These are phyloP conservation scores for Ceyx erithaca DNA, from an alignment of 2,797 vertebrate genomes.

Conservation along the genomic window DNA sequence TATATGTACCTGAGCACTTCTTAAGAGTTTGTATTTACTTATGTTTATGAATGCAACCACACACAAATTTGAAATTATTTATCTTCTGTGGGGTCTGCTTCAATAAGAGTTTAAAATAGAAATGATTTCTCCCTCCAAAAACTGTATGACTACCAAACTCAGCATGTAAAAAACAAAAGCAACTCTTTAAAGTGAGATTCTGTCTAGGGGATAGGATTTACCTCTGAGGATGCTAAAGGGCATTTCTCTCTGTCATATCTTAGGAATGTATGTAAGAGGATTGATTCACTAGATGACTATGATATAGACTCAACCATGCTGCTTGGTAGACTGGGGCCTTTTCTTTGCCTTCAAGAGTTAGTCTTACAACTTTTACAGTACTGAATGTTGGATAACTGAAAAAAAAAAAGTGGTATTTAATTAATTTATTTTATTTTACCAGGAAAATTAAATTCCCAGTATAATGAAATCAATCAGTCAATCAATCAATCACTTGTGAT, in stretches of 20 bases:
- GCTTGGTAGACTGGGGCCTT: not conserved
- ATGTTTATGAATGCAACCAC: not conserved
- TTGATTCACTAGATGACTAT: not conserved
- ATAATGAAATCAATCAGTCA: not conserved
- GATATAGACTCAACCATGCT: not conserved
- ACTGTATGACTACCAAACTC: not conserved
- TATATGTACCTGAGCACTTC: not conserved
- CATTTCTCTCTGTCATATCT: not conserved
- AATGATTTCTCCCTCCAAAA: not conserved
- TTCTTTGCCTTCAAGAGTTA: not conserved
- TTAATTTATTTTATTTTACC: not conserved
- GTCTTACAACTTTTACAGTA: not conserved
- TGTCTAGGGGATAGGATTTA: not conserved
- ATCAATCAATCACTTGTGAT: not conserved
- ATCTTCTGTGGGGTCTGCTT: not conserved
- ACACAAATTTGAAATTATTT: not conserved
- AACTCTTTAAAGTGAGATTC: not conserved
- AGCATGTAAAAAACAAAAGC: not conserved
- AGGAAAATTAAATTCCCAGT: not conserved
- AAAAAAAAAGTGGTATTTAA: not conserved
- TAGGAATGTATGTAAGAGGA: not conserved
- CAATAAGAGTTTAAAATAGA: not conserved
- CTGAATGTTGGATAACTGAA: not conserved
- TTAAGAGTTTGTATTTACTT: not conserved
- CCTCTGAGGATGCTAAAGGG: not conserved